phyloP scores from a whole-genome alignment of 2,888 invertebrate genomes.

The Isoperla grammatica region DNA sequence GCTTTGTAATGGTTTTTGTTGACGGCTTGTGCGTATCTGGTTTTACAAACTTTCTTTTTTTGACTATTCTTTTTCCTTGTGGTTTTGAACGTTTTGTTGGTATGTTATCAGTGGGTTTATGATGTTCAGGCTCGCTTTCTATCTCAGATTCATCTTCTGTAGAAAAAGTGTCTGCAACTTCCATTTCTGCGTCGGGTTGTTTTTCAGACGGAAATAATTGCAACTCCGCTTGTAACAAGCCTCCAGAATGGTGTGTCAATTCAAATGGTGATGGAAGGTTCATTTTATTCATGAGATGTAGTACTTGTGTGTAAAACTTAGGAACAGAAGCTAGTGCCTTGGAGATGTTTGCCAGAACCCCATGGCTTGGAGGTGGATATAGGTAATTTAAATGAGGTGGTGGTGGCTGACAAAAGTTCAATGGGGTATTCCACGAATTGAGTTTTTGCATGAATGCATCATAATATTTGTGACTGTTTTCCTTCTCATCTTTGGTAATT shows the following conservation, averaged over 20 bases:
- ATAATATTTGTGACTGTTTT: constrained; percentile 34
- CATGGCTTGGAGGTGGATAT: constrained; percentile 71
- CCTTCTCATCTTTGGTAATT: constrained; percentile 33
- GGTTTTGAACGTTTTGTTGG: constrained; percentile 46
- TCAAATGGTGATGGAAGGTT: constrained; percentile 80
- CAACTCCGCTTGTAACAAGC: constrained; percentile 39
- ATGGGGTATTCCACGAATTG: constrained; percentile 53
- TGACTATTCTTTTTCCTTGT: constrained; percentile 48
- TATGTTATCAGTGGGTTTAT: constrained; percentile 38
- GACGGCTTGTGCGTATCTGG: constrained; percentile 32
- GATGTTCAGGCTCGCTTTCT: constrained; percentile 54
- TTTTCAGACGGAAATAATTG: constrained; percentile 38
- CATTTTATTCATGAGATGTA: constrained; percentile 96
- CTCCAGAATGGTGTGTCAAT: constrained; percentile 14
- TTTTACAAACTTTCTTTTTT: constrained; percentile 53
- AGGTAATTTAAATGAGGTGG: constrained; percentile 68
- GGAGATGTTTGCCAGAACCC: constrained; percentile 71
- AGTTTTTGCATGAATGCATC: constrained; percentile 51
- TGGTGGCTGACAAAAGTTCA: constrained; percentile 69
- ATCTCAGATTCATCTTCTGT: constrained; percentile 56
- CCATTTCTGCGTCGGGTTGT: constrained; percentile 32
- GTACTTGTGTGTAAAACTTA: constrained; percentile 70
- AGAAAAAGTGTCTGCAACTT: constrained; percentile 22
- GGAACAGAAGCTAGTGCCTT: constrained; percentile 68
- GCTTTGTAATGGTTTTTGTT: constrained; percentile 39